Evolutionary conservation across 2,888 invertebrate species (phyloP), one percentile per base, ranked within the genome.

Genomic region (Melanostoma mellinum): DNA sequence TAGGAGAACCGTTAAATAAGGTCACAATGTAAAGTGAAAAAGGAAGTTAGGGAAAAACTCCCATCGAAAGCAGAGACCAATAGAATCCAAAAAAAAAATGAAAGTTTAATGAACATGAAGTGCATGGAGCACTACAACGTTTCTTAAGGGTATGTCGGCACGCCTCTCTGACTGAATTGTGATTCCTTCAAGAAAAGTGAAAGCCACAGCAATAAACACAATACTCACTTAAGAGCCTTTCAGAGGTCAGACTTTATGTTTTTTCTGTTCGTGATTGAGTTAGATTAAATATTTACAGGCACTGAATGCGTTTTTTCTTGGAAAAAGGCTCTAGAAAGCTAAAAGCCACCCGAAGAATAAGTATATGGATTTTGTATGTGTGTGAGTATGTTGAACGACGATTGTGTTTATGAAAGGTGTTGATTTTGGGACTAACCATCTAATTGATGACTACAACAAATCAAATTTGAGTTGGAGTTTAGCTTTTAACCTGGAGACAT

Each of bases 221-320:
- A 36, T 40, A 55, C 35, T 6, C 30, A 63, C 30, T 20, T 20
- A 20, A 20, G 3, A 2, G 35, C 46, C 33, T 35, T 20, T 20
- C 20, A 20, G 20, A 1, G 33, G 6, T 38, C 2, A 33, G 5
- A 35, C 2, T 33, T 8, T 40, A 5, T 32, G 6, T 35, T 6
- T 40, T 42, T 69, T 50, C 53, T 38, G 72, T 68, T 84, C 86
- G 76, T 86, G 85, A 74, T 79, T 65, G 55, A 84, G 63, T 69
- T 38, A 56, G 73, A 75, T 86, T 85, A 84, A 86, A 82, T 82
- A 85, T 86, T 82, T 80, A 86, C 61, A 38, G 72, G 75, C 63
- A 35, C 33, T 36, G 71, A 71, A 30, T 60, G 61, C 58, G 71
- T 32, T 58, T 42, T 42, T 75, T 20, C 20, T 20, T 20, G 20